phyloP scores from a whole-genome alignment of 2,797 vertebrate genomes.

The Pterois miles region DNA sequence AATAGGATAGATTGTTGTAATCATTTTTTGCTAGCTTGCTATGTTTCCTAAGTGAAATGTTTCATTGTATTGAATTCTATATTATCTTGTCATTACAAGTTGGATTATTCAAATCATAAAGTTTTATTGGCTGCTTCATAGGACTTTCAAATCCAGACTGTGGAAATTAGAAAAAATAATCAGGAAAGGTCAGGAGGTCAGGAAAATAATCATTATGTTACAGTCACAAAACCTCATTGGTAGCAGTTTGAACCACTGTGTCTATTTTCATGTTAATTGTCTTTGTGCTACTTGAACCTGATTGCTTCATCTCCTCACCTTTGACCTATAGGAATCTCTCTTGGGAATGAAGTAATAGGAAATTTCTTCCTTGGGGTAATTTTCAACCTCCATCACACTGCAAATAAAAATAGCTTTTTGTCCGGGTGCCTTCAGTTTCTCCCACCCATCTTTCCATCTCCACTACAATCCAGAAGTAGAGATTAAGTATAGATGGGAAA shows the following conservation, averaged over 20 bases:
- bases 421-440: conserved; percentile 47
- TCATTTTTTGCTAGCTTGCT: not conserved
- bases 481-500: conserved; percentile 56
- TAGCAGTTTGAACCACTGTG: not conserved
- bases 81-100: not conserved
- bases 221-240: not conserved
- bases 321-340: conserved; percentile 42
- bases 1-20: not conserved
- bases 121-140: too few species aligned
- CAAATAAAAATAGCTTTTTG: conserved; percentile 52
- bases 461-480: conserved; percentile 30
- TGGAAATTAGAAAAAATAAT: too few species aligned
- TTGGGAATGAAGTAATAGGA: conserved; percentile 22
- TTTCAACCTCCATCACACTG: conserved; percentile 32
- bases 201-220: not conserved
- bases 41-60: accelerated
- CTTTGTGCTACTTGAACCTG: not conserved
- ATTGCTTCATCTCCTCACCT: conserved; percentile 27
- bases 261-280: not conserved
- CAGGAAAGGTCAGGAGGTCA: too few species aligned
- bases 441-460: conserved; percentile 41
- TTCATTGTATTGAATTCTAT: not conserved
- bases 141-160: too few species aligned
- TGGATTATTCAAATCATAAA: too few species aligned
- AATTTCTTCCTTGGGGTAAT: conserved; percentile 25